Conservation (phyloP, 1,140 invertebrate genomes). For the Leptopilina clavipes region DNA sequence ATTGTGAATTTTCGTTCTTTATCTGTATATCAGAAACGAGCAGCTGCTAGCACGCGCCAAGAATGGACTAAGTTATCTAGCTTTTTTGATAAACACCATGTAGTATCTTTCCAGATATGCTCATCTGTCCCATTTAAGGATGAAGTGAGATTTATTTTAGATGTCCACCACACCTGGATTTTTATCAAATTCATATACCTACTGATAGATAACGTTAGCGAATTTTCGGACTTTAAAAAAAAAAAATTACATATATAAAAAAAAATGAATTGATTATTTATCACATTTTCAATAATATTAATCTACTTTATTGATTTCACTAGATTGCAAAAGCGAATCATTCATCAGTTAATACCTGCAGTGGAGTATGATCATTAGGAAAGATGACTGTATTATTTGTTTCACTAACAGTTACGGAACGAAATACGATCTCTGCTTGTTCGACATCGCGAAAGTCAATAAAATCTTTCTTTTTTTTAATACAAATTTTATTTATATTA, state of each 20-base stretch:
- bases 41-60: conserved; percentile 68
- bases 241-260: conserved; percentile 5
- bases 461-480: not conserved
- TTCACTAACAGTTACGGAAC: conserved; percentile 9
- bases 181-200: conserved; percentile 36
- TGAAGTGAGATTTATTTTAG: conserved; percentile 49
- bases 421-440: conserved; percentile 1
- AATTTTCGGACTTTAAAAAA: not conserved
- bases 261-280: no score
- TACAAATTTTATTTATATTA: not conserved
- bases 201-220: conserved; percentile 29
- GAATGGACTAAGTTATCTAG: conserved; percentile 62
- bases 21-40: conserved; percentile 58
- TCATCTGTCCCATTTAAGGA: conserved; percentile 30
- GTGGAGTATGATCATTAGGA: not conserved
- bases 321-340: conserved; percentile 12
- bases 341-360: not conserved
- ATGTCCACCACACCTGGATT: conserved; percentile 51
- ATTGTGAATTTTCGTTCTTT: conserved; percentile 58
- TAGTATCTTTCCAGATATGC: conserved; percentile 57
- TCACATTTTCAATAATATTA: not conserved
- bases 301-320: conserved; percentile 1
- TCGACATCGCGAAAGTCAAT: not conserved
- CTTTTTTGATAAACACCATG: conserved; percentile 59
- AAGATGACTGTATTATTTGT: conserved; percentile 33